Evolutionary conservation across 1,140 invertebrate genomes (phyloP).

Genomic region (Plodia interpunctella): DNA sequence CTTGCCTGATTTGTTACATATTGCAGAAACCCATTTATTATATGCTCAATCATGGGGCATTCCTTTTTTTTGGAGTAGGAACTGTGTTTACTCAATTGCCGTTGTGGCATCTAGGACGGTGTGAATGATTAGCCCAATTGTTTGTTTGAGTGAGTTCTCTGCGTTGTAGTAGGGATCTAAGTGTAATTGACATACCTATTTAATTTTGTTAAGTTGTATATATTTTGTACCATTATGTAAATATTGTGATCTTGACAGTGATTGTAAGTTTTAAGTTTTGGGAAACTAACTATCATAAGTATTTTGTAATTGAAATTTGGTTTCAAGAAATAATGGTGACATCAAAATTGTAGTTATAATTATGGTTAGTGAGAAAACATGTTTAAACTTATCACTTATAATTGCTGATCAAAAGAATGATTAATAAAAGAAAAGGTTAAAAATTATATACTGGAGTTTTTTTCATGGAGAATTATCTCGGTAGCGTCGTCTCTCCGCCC

Average conservation of each 20-base stretch:
- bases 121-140: conserved; percentile 23
- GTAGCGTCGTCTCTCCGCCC: not conserved
- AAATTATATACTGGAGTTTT: conserved; percentile 12
- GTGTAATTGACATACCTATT: conserved; percentile 38
- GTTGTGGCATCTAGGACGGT: conserved; percentile 15
- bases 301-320: conserved; percentile 19
- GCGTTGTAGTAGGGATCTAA: conserved; percentile 78
- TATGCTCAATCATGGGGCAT: conserved; percentile 53
- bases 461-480: not conserved
- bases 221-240: conserved; percentile 57
- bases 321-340: not conserved
- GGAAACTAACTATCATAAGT: conserved; percentile 37
- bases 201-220: conserved; percentile 58
- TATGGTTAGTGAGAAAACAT: not conserved
- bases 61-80: conserved; percentile 32
- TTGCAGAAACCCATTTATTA: conserved; percentile 7
- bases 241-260: conserved; percentile 50
- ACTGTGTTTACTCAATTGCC: conserved; percentile 25
- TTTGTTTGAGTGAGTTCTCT: conserved; percentile 54
- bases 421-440: conserved; percentile 44
- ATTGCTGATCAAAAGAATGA: conserved; percentile 55
- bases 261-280: conserved; percentile 63
- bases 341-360: not conserved
- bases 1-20: not conserved
- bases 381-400: conserved; percentile 59